Evolutionary conservation across 2,888 invertebrate species (phyloP).

Genomic region (Xanthorhoe spadicearia): DNA sequence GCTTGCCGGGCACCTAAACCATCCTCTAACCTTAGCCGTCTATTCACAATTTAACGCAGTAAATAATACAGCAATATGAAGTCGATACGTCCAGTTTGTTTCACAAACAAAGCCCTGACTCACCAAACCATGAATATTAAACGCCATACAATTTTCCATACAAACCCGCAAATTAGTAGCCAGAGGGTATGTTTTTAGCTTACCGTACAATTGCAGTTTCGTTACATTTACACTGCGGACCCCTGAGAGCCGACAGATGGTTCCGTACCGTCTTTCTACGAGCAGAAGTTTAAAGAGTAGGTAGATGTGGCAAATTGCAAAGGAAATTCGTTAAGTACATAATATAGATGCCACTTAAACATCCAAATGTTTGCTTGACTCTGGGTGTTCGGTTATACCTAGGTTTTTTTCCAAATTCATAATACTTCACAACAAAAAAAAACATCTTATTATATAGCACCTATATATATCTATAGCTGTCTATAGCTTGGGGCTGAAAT

Average conservation of each 20-base stretch:
- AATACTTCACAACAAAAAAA: too few relatives aligned
- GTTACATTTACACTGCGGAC: slow-evolving; percentile 64
- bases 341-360: too few relatives aligned
- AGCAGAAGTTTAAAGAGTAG: slow-evolving; percentile 39
- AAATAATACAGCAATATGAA: not conserved
- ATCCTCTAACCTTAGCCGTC: too few relatives aligned
- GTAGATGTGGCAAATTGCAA: slow-evolving; percentile 49
- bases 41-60: not conserved
- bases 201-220: slow-evolving; percentile 61
- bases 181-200: slow-evolving; percentile 61
- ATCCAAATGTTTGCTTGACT: too few relatives aligned
- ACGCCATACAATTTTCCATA: slow-evolving; percentile 45
- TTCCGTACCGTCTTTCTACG: slow-evolving; percentile 54
- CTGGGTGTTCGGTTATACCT: too few relatives aligned
- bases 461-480: too few relatives aligned
- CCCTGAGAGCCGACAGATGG: slow-evolving; percentile 79
- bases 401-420: too few relatives aligned
- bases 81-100: not conserved
- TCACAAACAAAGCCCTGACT: slow-evolving; percentile 19
- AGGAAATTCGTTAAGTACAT: too few relatives aligned
- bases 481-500: too few relatives aligned
- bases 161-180: slow-evolving; percentile 74
- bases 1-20: too few relatives aligned
- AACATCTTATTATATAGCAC: too few relatives aligned
- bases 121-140: slow-evolving; percentile 34